Evolutionary conservation across 2,797 vertebrate genomes (phyloP).

Genomic region (Argentina silus): DNA sequence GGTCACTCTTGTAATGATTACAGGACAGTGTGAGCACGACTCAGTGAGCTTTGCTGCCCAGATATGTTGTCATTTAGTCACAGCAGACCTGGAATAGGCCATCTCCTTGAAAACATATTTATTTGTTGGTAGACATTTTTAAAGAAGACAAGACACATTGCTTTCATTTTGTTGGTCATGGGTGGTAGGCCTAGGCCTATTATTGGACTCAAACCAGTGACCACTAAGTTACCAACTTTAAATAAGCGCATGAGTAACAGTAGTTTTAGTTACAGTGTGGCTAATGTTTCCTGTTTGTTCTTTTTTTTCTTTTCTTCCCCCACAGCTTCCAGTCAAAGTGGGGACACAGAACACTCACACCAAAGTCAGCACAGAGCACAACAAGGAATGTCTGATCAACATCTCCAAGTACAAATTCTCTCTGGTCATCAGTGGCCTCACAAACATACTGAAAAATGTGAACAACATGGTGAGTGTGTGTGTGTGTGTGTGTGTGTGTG

Average conservation of each 20-base stretch:
- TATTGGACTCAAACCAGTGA: not conserved
- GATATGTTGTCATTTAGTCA: not conserved
- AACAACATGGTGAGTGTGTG: slow-evolving; percentile 94
- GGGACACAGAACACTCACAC: slow-evolving; percentile 97
- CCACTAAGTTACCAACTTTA: too few relatives aligned
- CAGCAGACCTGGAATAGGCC: not conserved
- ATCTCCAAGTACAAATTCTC: slow-evolving; percentile 99
- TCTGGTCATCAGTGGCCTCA: slow-evolving; percentile 98
- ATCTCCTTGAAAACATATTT: not conserved
- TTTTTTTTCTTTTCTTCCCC: slow-evolving; percentile 16
- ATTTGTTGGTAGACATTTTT: too few relatives aligned
- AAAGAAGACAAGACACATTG: not conserved
- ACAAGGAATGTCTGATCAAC: slow-evolving; percentile 99
- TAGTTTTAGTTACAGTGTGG: not conserved
- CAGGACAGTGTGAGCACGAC: not conserved
- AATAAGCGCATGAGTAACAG: too few relatives aligned
- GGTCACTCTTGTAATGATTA: too few relatives aligned
- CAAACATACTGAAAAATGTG: slow-evolving; percentile 98
- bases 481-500: not conserved
- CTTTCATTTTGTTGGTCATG: not conserved
- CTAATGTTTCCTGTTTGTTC: slow-evolving; percentile 11
- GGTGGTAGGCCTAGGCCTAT: not conserved
- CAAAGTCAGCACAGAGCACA: slow-evolving; percentile 99
- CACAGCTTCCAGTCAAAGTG: slow-evolving; percentile 94
- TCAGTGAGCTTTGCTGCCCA: not conserved